phyloP scores from a whole-genome alignment of 2,888 invertebrate genomes.

The Cryptophagus acutangulus region DNA sequence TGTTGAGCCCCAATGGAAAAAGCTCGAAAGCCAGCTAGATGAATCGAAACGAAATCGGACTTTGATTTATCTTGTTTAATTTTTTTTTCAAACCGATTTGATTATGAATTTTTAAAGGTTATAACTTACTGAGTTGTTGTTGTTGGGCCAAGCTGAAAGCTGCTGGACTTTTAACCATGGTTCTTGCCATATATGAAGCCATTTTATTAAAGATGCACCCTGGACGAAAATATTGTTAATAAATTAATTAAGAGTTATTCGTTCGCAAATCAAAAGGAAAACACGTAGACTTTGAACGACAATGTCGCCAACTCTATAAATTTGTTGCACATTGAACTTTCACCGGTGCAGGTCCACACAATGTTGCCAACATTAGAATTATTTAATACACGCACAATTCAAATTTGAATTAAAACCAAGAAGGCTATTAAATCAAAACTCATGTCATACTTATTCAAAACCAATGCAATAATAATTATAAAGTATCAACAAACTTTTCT shows the following conservation, averaged over 20 bases:
- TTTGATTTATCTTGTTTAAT: constrained; percentile 13
- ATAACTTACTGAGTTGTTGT: constrained; percentile 16
- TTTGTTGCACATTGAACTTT: too few species aligned
- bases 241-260: neutral
- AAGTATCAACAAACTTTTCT: too few species aligned
- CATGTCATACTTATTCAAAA: too few species aligned
- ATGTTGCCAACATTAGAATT: too few species aligned
- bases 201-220: constrained; percentile 21
- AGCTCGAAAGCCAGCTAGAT: constrained; percentile 50
- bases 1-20: constrained; percentile 52
- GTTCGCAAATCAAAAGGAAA: neutral
- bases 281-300: constrained; percentile 21
- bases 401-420: too few species aligned
- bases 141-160: constrained; percentile 31
- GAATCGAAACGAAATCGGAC: too few species aligned
- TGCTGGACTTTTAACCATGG: constrained; percentile 31
- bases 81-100: too few species aligned
- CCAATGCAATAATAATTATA: too few species aligned
- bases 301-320: constrained; percentile 14
- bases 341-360: too few species aligned
- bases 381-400: too few species aligned
- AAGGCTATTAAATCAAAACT: too few species aligned
- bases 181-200: constrained; percentile 38
- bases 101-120: constrained; percentile 1
- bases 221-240: neutral